Conservation (phyloP, 1,140 invertebrate species). For the Caenorhabditis inopinata region DNA sequence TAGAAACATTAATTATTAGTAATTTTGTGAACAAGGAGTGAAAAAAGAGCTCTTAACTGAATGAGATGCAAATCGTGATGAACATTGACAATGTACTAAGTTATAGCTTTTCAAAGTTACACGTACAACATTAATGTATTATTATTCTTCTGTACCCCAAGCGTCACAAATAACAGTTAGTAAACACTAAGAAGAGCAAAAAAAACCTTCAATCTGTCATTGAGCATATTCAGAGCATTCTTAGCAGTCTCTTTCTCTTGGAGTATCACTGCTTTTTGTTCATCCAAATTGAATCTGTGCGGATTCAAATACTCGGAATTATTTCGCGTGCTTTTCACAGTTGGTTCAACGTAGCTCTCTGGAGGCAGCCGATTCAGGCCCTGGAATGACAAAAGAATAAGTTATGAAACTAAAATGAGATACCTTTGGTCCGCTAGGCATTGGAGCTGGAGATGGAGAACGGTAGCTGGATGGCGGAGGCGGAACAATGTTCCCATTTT, state of each 20-base stretch:
- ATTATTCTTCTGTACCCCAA: too few species aligned
- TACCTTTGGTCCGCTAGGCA: background rate
- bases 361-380: conserved; percentile 5
- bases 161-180: too few species aligned
- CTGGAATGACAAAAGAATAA: background rate
- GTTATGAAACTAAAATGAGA: background rate
- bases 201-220: conserved; percentile 9
- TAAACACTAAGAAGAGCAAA: too few species aligned
- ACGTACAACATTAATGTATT: too few species aligned
- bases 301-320: conserved; percentile 9
- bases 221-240: conserved; percentile 29
- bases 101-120: too few species aligned
- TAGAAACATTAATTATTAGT: too few species aligned
- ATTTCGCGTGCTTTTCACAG: background rate
- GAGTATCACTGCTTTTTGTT: background rate
- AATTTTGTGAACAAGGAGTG: too few species aligned
- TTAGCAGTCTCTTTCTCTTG: conserved; percentile 9
- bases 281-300: conserved; percentile 23
- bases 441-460: background rate
- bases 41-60: too few species aligned
- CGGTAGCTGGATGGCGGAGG: conserved; percentile 14
- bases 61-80: too few species aligned
- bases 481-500: background rate
- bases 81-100: too few species aligned
- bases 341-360: conserved; percentile 15